A percentile compares a stretch with the other conserved stretches of the same genome.
Evolutionary conservation across 2,113 vertebrate genomes (phyloP).

Genomic region (Hypocryptadius cinnamomeus): DNA sequence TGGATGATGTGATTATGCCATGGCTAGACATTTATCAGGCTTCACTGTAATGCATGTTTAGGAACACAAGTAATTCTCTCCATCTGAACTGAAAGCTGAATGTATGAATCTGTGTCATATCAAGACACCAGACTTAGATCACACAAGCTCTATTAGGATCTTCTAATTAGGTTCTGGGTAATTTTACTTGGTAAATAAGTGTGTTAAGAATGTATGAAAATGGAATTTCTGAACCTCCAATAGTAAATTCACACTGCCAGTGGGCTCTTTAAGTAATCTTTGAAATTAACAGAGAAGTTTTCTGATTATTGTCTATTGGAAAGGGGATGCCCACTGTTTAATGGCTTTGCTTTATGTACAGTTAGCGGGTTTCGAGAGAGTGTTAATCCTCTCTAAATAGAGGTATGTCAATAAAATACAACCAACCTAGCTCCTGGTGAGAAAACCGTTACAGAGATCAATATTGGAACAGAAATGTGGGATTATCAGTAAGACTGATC

Average conservation of each 20-base stretch:
- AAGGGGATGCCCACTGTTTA: neutral
- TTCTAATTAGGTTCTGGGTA: neutral
- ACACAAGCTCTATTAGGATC: neutral
- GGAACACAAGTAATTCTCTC: neutral
- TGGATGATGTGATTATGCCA: neutral
- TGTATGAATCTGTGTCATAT: neutral
- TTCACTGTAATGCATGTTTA: neutral
- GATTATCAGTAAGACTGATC: neutral
- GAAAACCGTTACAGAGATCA: neutral
- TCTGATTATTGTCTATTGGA: neutral
- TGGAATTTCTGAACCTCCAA: neutral
- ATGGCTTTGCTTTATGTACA: neutral
- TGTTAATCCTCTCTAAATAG: neutral
- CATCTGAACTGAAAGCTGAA: neutral
- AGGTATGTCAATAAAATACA: neutral
- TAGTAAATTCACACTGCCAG: neutral
- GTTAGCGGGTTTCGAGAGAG: neutral
- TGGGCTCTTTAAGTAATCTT: neutral
- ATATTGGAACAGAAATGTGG: neutral
- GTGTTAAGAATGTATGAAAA: neutral
- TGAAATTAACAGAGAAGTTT: neutral
- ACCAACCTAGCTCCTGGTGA: neutral
- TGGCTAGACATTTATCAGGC: neutral
- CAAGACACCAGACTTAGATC: neutral
- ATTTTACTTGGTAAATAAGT: neutral